Percentiles rank a stretch among this genome's conserved stretches.
Conservation (phyloP, 2,113 vertebrate genomes). For the Phalacrocorax aristotelis region DNA sequence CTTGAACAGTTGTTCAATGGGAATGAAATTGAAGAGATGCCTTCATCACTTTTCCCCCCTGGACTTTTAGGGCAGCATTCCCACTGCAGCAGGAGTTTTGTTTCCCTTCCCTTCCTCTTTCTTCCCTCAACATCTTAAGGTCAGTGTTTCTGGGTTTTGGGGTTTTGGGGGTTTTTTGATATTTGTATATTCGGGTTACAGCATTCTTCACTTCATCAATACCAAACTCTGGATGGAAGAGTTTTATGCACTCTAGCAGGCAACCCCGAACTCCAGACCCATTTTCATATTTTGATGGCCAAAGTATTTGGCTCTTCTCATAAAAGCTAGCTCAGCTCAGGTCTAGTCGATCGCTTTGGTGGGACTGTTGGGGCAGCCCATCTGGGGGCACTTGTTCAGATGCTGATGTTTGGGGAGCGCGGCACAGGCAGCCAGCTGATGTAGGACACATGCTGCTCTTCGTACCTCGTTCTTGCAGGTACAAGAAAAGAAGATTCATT, state of each 20-base stretch:
- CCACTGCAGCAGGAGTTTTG: background rate
- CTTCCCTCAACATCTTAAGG: background rate
- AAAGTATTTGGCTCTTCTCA: background rate
- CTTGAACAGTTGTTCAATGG: background rate
- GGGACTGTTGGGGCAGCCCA: rapidly evolving
- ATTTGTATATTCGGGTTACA: background rate
- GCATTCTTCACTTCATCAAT: background rate
- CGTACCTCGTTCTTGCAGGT: rapidly evolving
- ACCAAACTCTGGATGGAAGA: background rate
- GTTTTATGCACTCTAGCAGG: background rate
- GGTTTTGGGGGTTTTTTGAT: background rate
- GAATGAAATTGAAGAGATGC: background rate
- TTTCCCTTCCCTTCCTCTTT: background rate
- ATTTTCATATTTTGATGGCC: background rate
- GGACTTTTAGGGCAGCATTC: background rate
- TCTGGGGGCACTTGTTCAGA: background rate
- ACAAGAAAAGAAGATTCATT: background rate
- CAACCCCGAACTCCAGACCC: background rate
- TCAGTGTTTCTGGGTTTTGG: background rate
- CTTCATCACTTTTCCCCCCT: background rate
- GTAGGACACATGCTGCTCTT: background rate
- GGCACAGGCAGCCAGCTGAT: background rate
- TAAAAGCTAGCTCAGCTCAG: background rate
- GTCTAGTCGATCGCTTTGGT: background rate
- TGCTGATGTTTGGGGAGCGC: background rate